Base-by-base conservation (phyloP, 2,113 vertebrate genomes). In the Phalacrocorax brasilianus region DNA sequence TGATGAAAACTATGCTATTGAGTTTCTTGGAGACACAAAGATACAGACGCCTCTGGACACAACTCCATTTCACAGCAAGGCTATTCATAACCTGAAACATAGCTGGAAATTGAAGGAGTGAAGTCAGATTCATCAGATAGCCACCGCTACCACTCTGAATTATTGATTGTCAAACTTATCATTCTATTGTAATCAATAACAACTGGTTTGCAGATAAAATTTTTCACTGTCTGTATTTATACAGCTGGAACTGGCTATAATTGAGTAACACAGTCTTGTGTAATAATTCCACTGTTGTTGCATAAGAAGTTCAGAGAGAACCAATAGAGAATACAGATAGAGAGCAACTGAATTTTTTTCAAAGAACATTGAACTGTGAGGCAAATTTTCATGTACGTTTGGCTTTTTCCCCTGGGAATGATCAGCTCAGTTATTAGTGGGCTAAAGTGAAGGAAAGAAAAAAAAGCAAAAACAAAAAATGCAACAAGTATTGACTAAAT, bases 181-280 rank as follows among this genome's bases (percentile, higher is more conserved):
- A 55, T 83, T 28, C 50, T 44, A 33, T 52, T 76, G 58, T 73
- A 72, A 91, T 96, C 11, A 21, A 77, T 92, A 81, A 71, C 45
- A 90, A 77, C 23, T 11, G 18, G 38, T 71, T 66, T 66, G 52
- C 62, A 88, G 74, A 88, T 85, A 95, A 85, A 55, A 26, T 61
- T 78, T 91, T 77, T 94, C 44, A n/a, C n/a, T 80, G 79, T 77
- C 67, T 93, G 30, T 93, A 63, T 92, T 96, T 94, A 80, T 83
- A 89, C 88, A 95, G 85, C 76, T 96, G 95, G 67, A 77, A 49
- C 18, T 32, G 59, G 42, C 18, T 56, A 4, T 8, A 81, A 30
- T 61, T 89, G 85, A 77, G 85, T 66, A 91, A 94, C 17, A 70
- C 16, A 26, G 22, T 59, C 75, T 94, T 95, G 44, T 76, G 72